Conservation (phyloP, 2,113 vertebrate species). For the Mohoua ochrocephala region DNA sequence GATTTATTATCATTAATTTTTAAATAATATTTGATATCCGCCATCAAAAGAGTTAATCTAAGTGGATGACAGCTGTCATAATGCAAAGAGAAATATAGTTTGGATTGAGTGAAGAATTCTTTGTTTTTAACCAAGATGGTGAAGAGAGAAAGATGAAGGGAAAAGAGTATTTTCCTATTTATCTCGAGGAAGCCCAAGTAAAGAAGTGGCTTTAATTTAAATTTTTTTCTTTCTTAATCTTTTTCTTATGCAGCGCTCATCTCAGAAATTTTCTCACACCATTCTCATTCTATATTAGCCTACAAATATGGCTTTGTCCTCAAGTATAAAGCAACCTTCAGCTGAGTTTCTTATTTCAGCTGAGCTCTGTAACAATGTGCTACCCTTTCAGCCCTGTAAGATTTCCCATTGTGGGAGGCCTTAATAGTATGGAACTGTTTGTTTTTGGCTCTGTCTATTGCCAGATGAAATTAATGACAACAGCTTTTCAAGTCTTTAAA, state of each 20-base stretch:
- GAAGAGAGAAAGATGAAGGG: not conserved
- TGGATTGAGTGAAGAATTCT: not conserved
- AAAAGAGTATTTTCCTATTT: not conserved
- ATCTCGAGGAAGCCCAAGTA: not conserved
- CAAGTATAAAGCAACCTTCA: not conserved
- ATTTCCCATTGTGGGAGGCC: slow-evolving; percentile 4
- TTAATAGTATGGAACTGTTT: not conserved
- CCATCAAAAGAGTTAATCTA: not conserved
- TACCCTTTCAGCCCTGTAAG: not conserved
- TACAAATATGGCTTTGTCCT: not conserved
- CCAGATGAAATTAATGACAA: slow-evolving; percentile 19
- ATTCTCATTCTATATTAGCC: not conserved
- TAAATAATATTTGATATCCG: not conserved
- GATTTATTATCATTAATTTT: not conserved
- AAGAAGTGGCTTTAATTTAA: not conserved
- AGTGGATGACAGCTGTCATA: not conserved
- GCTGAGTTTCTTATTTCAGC: not conserved
- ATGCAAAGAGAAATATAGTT: not conserved
- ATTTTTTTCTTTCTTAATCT: not conserved
- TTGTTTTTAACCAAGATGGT: not conserved
- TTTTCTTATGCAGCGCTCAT: not conserved
- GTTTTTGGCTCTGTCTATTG: not conserved
- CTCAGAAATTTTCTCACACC: not conserved
- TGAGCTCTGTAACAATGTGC: not conserved
- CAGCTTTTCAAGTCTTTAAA: slow-evolving; percentile 7